Base-by-base conservation (phyloP, 2,113 vertebrate species). In the Oryzias melastigma region DNA sequence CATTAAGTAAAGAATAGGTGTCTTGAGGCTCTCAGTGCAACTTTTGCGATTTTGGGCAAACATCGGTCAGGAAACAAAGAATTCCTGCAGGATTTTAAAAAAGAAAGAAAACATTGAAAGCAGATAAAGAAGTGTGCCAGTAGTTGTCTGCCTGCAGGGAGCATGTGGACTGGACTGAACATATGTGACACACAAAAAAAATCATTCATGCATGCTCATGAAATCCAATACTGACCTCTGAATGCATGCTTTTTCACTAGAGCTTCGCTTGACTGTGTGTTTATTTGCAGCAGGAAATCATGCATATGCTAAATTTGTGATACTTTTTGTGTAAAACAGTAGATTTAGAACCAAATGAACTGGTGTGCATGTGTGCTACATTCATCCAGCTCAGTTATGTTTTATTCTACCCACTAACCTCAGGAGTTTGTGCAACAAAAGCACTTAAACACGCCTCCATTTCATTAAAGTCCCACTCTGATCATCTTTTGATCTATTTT, bases 381-480 rank as follows among this genome's bases (percentile, higher is more conserved):
- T 43, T 19, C 10, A 5, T 14, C 13, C 4, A 35, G 35, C 35
- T 35, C 8, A 10, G 8, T 35, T 70, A 63, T 59, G 65, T 72
- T 76, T 77, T 63, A 43, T 52, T 61, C 65, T 62, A 51, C 35
- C 65, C 70, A 65, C 52, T 68, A 62, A 80, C 73, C 74, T 75
- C 71, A 77, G 27, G 58, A 75, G 68, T 82, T 83, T 84, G 48
- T 83, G 83, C 83, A 83, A 85, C 74, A 83, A 83, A 75, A 79
- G 78, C 76, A 71, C 41, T 62, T 83, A 84, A 66, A 52, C 20
- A 13, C 68, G 62, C 24, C 58, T 71, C 58, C 54, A 43, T 81
- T 72, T 85, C 79, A 83, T 89, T 84, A 82, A 75, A 84, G 81
- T 84, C 53, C 73, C 29, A 18, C 79, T 84, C 10, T 0, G 2